A percentile compares a stretch with the other conserved stretches of the same genome.
Conservation (phyloP, 1,140 invertebrate genomes). For the Lutraria rhynchaena region DNA sequence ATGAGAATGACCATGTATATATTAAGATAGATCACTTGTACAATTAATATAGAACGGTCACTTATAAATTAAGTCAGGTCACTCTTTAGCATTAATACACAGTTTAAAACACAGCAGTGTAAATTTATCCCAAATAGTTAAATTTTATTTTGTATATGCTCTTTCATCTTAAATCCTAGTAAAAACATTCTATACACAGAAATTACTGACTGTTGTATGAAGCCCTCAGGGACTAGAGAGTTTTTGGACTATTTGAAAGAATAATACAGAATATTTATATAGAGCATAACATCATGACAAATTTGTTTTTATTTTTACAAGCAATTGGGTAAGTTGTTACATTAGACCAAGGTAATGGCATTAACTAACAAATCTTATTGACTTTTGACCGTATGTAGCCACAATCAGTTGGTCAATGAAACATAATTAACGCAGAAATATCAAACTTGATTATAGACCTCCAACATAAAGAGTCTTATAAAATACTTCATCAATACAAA, state of each 20-base stretch:
- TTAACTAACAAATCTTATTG: slow-evolving; percentile 21
- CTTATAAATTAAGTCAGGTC: no score
- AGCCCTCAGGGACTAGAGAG: background rate
- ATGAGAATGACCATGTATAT: no score
- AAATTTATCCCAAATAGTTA: no score
- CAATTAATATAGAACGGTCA: no score
- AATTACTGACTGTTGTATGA: slow-evolving; percentile 1
- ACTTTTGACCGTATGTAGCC: slow-evolving; percentile 4
- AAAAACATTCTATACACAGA: slow-evolving; percentile 11
- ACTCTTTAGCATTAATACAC: no score
- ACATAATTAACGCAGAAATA: no score
- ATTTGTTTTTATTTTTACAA: slow-evolving; percentile 50
- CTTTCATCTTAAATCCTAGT: background rate
- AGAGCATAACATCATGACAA: slow-evolving; percentile 16
- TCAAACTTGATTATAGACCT: no score
- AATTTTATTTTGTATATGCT: no score
- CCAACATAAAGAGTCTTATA: no score
- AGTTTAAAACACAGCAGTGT: no score
- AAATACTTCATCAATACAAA: no score
- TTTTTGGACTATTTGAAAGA: slow-evolving; percentile 16
- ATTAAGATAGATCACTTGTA: no score
- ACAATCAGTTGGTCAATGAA: background rate
- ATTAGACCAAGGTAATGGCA: background rate
- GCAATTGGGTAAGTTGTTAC: slow-evolving; percentile 9
- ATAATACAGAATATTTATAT: slow-evolving; percentile 38